phyloP scores from a whole-genome alignment of 1,140 invertebrate species.

The Amyelois transitella region DNA sequence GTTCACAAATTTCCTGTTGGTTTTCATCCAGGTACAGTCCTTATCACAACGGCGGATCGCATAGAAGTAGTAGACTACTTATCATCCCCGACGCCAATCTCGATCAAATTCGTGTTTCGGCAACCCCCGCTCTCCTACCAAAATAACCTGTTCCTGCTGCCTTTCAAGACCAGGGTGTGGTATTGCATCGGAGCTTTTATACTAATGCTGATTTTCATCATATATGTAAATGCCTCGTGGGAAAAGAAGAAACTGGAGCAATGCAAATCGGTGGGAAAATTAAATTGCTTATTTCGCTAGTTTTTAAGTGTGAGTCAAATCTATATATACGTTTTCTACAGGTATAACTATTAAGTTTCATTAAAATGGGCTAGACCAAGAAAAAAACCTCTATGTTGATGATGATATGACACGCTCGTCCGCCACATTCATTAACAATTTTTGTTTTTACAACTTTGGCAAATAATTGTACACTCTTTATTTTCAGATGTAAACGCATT shows the following conservation, averaged over 20 bases:
- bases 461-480: no score
- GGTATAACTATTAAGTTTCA: no score
- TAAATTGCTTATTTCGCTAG: no score
- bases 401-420: no score
- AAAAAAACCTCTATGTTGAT: no score
- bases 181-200: slow-evolving; percentile 64
- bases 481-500: slow-evolving; percentile 73
- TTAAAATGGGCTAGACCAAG: no score
- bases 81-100: slow-evolving; percentile 71
- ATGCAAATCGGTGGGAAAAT: slow-evolving; percentile 19
- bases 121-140: slow-evolving; percentile 78
- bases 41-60: slow-evolving; percentile 70
- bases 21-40: slow-evolving; percentile 75
- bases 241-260: slow-evolving; percentile 30
- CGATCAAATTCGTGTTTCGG: slow-evolving; percentile 77
- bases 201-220: slow-evolving; percentile 51
- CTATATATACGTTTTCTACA: no score
- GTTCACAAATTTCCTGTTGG: no score
- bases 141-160: slow-evolving; percentile 77
- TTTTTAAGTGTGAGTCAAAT: no score
- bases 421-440: no score
- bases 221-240: slow-evolving; percentile 61
- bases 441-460: no score
- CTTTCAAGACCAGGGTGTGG: slow-evolving; percentile 77
- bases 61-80: slow-evolving; percentile 75